phyloP scores from a whole-genome alignment of 2,113 vertebrate genomes.

The Lepisosteus osseus region DNA sequence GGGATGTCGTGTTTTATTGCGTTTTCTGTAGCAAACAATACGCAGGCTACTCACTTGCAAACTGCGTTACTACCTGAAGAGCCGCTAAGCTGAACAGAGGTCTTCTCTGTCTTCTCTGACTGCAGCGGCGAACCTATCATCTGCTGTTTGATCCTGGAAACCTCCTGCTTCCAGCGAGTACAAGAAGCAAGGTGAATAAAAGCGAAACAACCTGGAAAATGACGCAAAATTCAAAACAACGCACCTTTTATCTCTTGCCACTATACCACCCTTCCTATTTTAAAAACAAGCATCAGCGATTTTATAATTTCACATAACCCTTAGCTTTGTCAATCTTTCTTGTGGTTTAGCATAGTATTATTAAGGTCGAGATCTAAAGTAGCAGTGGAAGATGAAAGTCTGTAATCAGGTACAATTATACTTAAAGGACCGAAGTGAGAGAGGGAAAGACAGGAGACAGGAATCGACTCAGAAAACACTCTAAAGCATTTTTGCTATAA shows the following conservation, averaged over 20 bases:
- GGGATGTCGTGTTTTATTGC: no score
- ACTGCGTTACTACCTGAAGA: no score
- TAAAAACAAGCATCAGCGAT: slow-evolving; percentile 19
- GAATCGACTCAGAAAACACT: no score
- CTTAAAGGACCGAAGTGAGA: not conserved
- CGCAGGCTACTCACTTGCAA: no score
- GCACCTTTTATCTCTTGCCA: slow-evolving; percentile 22
- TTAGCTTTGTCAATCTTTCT: slow-evolving; percentile 19
- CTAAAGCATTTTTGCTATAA: no score
- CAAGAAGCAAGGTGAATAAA: slow-evolving; percentile 6
- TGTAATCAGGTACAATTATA: not conserved
- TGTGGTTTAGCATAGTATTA: slow-evolving; percentile 22
- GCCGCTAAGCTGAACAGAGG: no score
- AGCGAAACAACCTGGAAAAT: slow-evolving; percentile 13
- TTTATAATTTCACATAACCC: slow-evolving; percentile 27
- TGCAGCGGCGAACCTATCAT: slow-evolving; percentile 1
- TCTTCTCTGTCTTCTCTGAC: not conserved
- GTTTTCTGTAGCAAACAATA: no score
- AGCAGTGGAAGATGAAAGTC: not conserved
- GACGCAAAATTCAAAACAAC: not conserved
- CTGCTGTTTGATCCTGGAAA: slow-evolving; percentile 13
- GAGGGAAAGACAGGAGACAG: not conserved
- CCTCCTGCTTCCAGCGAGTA: slow-evolving; percentile 9
- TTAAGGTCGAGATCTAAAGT: slow-evolving; percentile 18
- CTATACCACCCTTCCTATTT: slow-evolving; percentile 11